phyloP scores from a whole-genome alignment of 2,888 invertebrate species.

The Lasius fuliginosus region DNA sequence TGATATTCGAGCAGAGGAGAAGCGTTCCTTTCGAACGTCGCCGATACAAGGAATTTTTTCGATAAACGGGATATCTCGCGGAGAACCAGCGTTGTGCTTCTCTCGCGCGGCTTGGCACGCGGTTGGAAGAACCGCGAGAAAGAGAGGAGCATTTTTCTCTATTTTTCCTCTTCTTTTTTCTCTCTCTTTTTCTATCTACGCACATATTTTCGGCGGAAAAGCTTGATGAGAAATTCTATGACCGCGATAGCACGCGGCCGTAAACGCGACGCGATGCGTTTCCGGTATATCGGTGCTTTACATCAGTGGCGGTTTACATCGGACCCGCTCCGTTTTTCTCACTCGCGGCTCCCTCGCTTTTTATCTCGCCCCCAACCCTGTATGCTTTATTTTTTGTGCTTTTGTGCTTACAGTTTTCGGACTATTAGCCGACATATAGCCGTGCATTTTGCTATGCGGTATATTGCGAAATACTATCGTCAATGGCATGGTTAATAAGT shows the following conservation, averaged over 20 bases:
- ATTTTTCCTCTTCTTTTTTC: background rate
- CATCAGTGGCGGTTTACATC: background rate
- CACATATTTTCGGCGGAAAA: conserved; percentile 8
- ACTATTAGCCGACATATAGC: conserved; percentile 14
- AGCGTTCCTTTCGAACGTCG: conserved; percentile 35
- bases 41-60: conserved; percentile 33
- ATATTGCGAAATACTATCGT: background rate
- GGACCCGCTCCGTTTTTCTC: conserved; percentile 28
- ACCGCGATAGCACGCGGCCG: conserved; percentile 23
- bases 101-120: background rate
- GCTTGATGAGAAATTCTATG: conserved; percentile 58
- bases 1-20: conserved; percentile 32
- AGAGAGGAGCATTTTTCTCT: background rate
- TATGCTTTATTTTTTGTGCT: conserved; percentile 20
- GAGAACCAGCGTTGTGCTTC: background rate
- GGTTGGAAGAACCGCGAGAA: background rate
- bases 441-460: background rate
- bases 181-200: background rate
- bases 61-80: conserved; percentile 24
- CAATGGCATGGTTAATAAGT: background rate
- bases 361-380: background rate
- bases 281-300: conserved; percentile 21
- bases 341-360: background rate
- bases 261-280: conserved; percentile 1
- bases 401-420: conserved; percentile 22